phyloP scores from a whole-genome alignment of 2,888 invertebrate species.

The Chrysotoxum bicinctum region DNA sequence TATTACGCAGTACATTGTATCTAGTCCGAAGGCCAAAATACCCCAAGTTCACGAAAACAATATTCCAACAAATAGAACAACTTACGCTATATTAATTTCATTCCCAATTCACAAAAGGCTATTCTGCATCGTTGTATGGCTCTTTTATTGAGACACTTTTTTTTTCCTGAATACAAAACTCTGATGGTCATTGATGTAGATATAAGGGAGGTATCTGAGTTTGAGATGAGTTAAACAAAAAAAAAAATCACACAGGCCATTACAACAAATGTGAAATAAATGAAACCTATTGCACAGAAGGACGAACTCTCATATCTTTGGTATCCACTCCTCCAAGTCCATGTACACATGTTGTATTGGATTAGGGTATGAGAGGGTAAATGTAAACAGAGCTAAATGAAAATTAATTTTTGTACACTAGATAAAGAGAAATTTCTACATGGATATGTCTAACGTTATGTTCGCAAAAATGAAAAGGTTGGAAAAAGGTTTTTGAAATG shows the following conservation, averaged over 20 bases:
- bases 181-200: conserved; percentile 10
- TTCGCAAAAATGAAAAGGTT: no score
- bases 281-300: conserved; percentile 54
- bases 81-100: conserved; percentile 50
- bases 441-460: no score
- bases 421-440: no score
- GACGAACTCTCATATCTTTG: conserved; percentile 21
- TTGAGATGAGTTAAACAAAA: conserved; percentile 18
- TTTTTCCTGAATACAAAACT: not conserved
- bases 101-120: conserved; percentile 43
- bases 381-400: not conserved
- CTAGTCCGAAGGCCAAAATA: not conserved
- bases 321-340: not conserved
- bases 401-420: not conserved
- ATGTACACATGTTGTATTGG: conserved; percentile 19
- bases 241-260: conserved; percentile 51
- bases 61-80: conserved; percentile 6
- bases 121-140: conserved; percentile 51
- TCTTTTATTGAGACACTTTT: conserved; percentile 57
- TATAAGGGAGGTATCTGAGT: not conserved
- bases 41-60: conserved; percentile 3
- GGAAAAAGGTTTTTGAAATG: no score
- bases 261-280: conserved; percentile 62
- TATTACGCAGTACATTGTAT: not conserved
- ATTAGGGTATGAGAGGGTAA: not conserved